Percentiles rank a stretch among this genome's conserved stretches.
phyloP scores from a whole-genome alignment of 2,797 vertebrate species.

The Furcifer pardalis region DNA sequence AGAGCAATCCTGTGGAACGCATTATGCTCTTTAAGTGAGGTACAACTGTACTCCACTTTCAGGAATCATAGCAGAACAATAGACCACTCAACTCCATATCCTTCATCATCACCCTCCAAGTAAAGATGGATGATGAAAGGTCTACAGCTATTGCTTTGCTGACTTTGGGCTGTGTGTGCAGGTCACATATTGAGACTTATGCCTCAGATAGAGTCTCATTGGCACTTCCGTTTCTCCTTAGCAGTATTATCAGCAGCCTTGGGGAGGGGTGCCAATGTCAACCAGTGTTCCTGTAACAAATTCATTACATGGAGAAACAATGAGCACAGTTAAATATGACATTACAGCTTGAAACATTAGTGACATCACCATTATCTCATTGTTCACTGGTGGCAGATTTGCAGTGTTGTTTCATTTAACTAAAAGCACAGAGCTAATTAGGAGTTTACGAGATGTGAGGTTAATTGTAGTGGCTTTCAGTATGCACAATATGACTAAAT shows the following conservation, averaged over 20 bases:
- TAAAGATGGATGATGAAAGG: background rate
- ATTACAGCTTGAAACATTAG: slow-evolving; percentile 49
- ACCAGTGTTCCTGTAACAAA: slow-evolving; percentile 27
- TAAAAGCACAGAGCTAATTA: slow-evolving; percentile 64
- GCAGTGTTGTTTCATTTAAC: slow-evolving; percentile 60
- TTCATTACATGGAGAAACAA: slow-evolving; percentile 38
- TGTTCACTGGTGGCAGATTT: slow-evolving; percentile 51
- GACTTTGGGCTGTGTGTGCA: background rate
- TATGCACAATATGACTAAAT: slow-evolving; percentile 5
- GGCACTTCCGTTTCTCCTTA: too few relatives aligned
- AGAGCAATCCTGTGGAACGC: too few relatives aligned
- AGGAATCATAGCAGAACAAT: too few relatives aligned
- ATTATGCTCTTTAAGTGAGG: too few relatives aligned
- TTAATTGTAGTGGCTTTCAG: slow-evolving; percentile 25
- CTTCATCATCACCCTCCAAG: background rate
- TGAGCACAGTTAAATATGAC: slow-evolving; percentile 16
- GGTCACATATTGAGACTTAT: background rate
- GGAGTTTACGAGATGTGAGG: slow-evolving; percentile 27
- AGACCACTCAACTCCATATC: background rate
- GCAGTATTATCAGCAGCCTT: background rate
- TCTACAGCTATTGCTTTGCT: background rate
- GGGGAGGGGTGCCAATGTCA: slow-evolving; percentile 13
- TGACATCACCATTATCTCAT: slow-evolving; percentile 44
- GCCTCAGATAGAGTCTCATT: background rate
- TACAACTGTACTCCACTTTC: background rate